These are phyloP conservation scores for Euphonia xanthogaster DNA, from an alignment of 2,797 vertebrate species.

Conservation along the genomic window DNA sequence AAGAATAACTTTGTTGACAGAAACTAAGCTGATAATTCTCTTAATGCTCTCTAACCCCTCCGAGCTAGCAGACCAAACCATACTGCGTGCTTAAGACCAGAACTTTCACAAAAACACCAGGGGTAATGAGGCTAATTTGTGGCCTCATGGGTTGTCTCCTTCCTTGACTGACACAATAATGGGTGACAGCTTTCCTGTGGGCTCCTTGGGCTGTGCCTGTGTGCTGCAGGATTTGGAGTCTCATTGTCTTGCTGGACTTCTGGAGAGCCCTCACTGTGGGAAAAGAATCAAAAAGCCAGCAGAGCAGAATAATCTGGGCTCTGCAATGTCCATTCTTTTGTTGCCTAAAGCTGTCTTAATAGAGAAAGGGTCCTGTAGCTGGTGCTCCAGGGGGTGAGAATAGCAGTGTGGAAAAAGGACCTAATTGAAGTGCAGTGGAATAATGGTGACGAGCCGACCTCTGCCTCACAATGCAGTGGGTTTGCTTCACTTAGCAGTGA, in stretches of 20 bases:
- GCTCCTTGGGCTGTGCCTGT: slow-evolving; percentile 68
- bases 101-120: slow-evolving; percentile 13
- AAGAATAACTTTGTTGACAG: slow-evolving; percentile 22
- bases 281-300: slow-evolving; percentile 77
- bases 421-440: slow-evolving; percentile 32
- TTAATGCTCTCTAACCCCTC: not conserved
- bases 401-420: not conserved
- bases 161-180: slow-evolving; percentile 74
- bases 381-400: not conserved
- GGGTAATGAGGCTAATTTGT: slow-evolving; percentile 69
- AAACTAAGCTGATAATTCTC: slow-evolving; percentile 26
- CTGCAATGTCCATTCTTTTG: slow-evolving; percentile 74
- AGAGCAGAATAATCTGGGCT: slow-evolving; percentile 83
- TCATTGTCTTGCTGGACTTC: slow-evolving; percentile 57
- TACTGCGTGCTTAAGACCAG: not conserved
- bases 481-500: not conserved
- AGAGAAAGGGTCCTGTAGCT: slow-evolving; percentile 41
- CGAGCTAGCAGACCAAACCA: not conserved
- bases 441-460: not conserved
- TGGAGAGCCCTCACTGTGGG: slow-evolving; percentile 77
- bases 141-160: slow-evolving; percentile 59
- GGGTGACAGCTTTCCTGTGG: slow-evolving; percentile 77
- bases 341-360: slow-evolving; percentile 47
- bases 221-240: slow-evolving; percentile 58
- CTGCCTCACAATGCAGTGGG: not conserved